Percentiles rank a stretch among this genome's conserved stretches.
phyloP scores from a whole-genome alignment of 2,797 vertebrate genomes.

The Pangasius krempfi region DNA sequence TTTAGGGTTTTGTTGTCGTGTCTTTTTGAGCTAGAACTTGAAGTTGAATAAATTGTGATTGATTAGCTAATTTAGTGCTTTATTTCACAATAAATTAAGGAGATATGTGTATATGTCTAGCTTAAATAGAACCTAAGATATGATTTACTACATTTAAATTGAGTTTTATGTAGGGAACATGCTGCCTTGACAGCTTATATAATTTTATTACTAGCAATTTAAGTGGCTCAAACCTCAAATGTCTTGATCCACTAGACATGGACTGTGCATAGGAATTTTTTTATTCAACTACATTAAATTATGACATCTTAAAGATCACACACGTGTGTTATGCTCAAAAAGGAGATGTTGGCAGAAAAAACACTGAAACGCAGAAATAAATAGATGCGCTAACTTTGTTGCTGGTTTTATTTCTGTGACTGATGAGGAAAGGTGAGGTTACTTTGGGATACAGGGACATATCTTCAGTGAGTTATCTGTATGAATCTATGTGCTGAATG shows the following conservation, averaged over 20 bases:
- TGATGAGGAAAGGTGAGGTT: slow-evolving; percentile 4
- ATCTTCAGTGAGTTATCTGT: slow-evolving; percentile 15
- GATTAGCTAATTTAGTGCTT: neutral
- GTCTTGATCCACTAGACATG: neutral
- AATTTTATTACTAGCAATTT: neutral
- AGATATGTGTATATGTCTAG: too few relatives aligned
- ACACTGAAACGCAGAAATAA: neutral
- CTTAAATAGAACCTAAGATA: neutral
- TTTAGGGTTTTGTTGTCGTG: neutral
- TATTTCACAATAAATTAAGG: neutral
- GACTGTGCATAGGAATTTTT: neutral
- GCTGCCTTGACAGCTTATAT: neutral
- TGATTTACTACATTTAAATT: neutral
- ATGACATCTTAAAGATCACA: neutral
- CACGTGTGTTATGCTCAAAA: neutral
- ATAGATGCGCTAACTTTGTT: neutral
- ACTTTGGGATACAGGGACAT: slow-evolving; percentile 6
- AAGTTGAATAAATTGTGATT: neutral
- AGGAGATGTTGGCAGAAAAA: neutral
- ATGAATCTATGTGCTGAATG: neutral
- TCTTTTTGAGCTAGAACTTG: neutral
- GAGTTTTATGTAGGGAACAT: neutral
- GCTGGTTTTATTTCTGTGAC: neutral
- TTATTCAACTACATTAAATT: neutral
- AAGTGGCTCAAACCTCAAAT: neutral